These are phyloP conservation scores for Tridacna crocea DNA, from an alignment of 2,888 invertebrate species.

Conservation along the genomic window DNA sequence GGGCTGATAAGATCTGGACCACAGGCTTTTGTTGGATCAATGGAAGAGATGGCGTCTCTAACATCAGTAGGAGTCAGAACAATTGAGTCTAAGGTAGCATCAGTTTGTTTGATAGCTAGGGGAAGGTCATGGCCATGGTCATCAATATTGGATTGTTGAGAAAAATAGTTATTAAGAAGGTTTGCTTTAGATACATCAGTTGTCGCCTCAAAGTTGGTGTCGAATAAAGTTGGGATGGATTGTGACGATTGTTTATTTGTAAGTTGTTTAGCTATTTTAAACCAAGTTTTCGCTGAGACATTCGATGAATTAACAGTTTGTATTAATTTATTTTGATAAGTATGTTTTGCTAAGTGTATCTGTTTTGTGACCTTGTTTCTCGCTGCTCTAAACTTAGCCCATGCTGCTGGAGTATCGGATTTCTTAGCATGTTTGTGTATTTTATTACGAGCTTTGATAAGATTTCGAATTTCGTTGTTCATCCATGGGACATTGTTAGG, in stretches of 20 bases:
- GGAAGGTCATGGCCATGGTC: background rate
- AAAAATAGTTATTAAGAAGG: conserved; percentile 9
- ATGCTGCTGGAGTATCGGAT: background rate
- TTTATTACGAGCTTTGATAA: conserved; percentile 4
- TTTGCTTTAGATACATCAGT: conserved; percentile 12
- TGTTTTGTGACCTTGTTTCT: background rate
- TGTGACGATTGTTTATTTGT: background rate
- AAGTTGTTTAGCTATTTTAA: background rate
- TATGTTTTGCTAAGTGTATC: background rate
- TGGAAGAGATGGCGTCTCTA: background rate
- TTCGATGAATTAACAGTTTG: background rate
- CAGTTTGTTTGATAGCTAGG: too few species aligned
- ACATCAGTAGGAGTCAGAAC: background rate
- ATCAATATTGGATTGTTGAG: background rate
- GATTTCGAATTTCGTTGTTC: background rate
- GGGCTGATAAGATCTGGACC: conserved; percentile 20
- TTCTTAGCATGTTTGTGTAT: background rate
- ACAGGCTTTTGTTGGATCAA: conserved; percentile 9
- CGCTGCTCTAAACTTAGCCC: conserved; percentile 13
- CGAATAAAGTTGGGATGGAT: background rate
- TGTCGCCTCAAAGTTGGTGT: background rate
- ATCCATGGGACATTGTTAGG: background rate
- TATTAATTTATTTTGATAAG: background rate
- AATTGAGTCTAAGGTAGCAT: background rate
- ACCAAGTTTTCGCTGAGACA: background rate